These are phyloP conservation scores for Aspidapion aeneum DNA, from an alignment of 2,888 invertebrate genomes.

Conservation along the genomic window DNA sequence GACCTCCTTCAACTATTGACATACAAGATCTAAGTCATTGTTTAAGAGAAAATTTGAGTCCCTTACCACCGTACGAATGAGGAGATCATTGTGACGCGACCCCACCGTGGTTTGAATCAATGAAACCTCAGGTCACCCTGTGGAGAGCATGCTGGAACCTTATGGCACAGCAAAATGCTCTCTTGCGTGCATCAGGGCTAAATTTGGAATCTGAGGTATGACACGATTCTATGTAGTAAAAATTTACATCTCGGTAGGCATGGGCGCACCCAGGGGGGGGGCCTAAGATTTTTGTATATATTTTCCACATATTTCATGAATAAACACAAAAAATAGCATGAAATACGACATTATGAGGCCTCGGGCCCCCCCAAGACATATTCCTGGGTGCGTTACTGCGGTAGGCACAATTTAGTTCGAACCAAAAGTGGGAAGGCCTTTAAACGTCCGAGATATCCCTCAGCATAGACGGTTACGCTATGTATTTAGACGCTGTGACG, in stretches of 20 bases:
- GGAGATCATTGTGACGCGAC: not conserved
- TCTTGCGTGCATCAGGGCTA: slow-evolving; percentile 5
- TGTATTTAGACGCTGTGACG: slow-evolving; percentile 82
- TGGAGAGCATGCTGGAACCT: slow-evolving; percentile 21
- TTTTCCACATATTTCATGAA: too few species aligned
- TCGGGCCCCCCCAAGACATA: too few species aligned
- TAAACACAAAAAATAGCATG: too few species aligned
- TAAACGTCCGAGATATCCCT: too few species aligned
- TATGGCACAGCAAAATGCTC: slow-evolving; percentile 7
- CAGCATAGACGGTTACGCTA: slow-evolving; percentile 86
- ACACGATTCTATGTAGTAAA: too few species aligned
- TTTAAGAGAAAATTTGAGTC: not conserved
- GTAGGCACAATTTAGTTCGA: too few species aligned
- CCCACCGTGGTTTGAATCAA: not conserved
- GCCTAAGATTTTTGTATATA: too few species aligned
- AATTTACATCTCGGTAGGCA: too few species aligned
- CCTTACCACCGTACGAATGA: not conserved
- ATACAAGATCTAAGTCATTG: not conserved
- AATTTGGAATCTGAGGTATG: slow-evolving; percentile 15
- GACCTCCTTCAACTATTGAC: not conserved
- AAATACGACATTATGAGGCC: too few species aligned
- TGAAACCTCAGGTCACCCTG: slow-evolving; percentile 17
- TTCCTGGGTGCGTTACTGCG: too few species aligned
- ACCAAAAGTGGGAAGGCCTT: too few species aligned
- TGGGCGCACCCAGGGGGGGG: too few species aligned